These are phyloP conservation scores for Mastomys natalensis DNA, from an alignment of 2,113 vertebrate genomes.

Conservation along the genomic window DNA sequence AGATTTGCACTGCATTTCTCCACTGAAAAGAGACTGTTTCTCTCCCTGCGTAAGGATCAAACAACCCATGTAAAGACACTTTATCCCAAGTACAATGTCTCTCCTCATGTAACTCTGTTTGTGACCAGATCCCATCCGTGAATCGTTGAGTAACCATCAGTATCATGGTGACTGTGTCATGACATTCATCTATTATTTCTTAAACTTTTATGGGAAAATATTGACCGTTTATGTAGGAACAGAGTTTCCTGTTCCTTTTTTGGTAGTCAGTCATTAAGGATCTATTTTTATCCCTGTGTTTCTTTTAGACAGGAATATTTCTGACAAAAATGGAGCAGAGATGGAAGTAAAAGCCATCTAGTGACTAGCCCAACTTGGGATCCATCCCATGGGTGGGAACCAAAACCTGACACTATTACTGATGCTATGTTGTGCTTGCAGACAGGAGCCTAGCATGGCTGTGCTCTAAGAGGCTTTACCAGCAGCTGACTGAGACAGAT, in stretches of 20 bases:
- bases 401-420: too few relatives aligned
- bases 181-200: not conserved
- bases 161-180: accelerated
- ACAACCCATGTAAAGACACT: not conserved
- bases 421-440: too few relatives aligned
- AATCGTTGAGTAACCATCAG: not conserved
- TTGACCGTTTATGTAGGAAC: not conserved
- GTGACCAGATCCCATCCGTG: not conserved
- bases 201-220: accelerated
- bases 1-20: not conserved
- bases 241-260: not conserved
- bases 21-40: not conserved
- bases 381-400: too few relatives aligned
- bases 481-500: too few relatives aligned
- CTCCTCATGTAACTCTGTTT: not conserved
- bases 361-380: too few relatives aligned
- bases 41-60: not conserved
- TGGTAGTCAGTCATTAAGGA: not conserved
- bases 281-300: not conserved
- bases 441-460: too few relatives aligned
- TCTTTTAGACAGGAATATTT: too few relatives aligned
- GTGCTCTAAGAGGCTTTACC: too few relatives aligned
- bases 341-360: too few relatives aligned
- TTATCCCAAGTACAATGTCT: not conserved
- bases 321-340: too few relatives aligned